phyloP scores from a whole-genome alignment of 2,888 invertebrate genomes.

The Norana najaformis region DNA sequence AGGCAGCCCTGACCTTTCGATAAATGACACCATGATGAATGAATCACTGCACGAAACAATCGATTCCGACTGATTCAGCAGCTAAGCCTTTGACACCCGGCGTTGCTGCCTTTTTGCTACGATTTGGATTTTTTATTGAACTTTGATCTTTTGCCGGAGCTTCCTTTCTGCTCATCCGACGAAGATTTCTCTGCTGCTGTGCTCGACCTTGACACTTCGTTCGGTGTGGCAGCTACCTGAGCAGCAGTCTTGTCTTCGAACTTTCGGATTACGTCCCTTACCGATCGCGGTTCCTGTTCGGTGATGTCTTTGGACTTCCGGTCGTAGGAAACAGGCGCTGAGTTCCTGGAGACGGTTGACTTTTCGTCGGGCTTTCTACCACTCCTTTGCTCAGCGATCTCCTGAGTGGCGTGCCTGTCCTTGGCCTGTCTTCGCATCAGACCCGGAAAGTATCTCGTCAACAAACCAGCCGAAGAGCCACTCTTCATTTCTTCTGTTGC shows the following conservation, averaged over 20 bases:
- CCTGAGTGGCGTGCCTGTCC: not conserved
- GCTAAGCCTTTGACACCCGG: not conserved
- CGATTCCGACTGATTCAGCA: not conserved
- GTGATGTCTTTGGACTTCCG: not conserved
- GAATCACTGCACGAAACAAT: not conserved
- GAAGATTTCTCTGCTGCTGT: not conserved
- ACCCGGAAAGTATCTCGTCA: constrained; percentile 20
- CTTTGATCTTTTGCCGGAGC: constrained; percentile 8
- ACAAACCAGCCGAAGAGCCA: not conserved
- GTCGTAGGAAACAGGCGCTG: not conserved
- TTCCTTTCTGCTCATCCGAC: not conserved
- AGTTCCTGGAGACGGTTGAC: not conserved
- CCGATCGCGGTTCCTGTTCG: not conserved
- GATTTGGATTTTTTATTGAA: not conserved
- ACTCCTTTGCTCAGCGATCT: not conserved
- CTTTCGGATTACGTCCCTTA: constrained; percentile 15
- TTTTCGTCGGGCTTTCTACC: not conserved
- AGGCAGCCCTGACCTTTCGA: not conserved
- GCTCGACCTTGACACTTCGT: not conserved
- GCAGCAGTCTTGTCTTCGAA: constrained; percentile 16
- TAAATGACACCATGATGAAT: not conserved
- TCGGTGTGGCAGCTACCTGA: not conserved
- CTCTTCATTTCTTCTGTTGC: not conserved
- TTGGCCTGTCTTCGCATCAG: not conserved
- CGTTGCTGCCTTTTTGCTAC: not conserved